Evolutionary conservation across 1,140 invertebrate genomes (phyloP), one percentile per base, ranked within the genome.

Genomic region (Gryon sp.): DNA sequence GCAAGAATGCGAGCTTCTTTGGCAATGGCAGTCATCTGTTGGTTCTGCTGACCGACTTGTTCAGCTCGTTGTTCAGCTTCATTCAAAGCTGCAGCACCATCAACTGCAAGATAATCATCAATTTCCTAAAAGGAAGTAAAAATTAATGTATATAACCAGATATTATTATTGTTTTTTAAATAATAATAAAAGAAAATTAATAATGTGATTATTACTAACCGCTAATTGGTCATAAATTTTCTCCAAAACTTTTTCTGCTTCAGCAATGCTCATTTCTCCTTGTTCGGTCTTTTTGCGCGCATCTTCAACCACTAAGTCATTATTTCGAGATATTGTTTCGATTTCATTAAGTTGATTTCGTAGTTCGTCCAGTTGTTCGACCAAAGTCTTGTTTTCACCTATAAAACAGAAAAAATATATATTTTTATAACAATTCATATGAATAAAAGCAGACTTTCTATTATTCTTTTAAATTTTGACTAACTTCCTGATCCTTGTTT

Each of bases 1-100:
- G 96, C 95, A 1, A 95, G 80, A 8, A 91, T 85, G 14, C 97
- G 90, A 2, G 97, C 96, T 83, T 97, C 93, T 57, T 95, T 92
- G 0, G 97, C 96, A 36, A 98, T 95, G 9, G 93, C 90, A 0
- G 96, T 96, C 95, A 99, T 98, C 78, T 95, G 93, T 15, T 94
- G 91, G 11, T 95, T 98, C 82, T 98, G 95, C 74, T 96, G 94
- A 4, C 97, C 97, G 85, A 96, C 96, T 86, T 96, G 92, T 34
- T 93, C 91, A 0, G 96, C 95, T 30, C 95, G 92, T 76, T 95
- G 92, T 81, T 92, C 91, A 0, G 97, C 97, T 78, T 94, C 93
- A 0, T 91, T 86, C 32, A 98, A 86, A 0, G 96, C 96, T 15
- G 90, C 90, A 14, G 90, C 90, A 2, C 96, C 97, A 82, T 97